Evolutionary conservation across 2,888 invertebrate species (phyloP).

Genomic region (Nephrotoma guestfalica): DNA sequence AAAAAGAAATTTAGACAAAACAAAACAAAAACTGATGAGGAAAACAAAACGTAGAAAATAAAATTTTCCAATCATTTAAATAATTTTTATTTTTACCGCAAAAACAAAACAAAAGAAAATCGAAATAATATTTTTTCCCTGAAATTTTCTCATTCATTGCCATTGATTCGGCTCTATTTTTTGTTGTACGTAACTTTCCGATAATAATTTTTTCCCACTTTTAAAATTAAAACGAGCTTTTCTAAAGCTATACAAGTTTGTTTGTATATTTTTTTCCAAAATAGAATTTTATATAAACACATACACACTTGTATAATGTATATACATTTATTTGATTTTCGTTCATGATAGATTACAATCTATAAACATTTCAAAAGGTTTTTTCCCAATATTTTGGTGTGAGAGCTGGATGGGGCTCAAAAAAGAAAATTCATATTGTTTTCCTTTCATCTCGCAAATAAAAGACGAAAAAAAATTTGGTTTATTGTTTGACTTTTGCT

Average conservation of each 20-base stretch:
- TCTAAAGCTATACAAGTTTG: background rate
- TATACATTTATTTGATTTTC: background rate
- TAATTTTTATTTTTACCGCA: background rate
- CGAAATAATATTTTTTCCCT: background rate
- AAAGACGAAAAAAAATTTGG: background rate
- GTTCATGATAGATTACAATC: background rate
- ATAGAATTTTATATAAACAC: background rate
- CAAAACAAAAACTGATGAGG: background rate
- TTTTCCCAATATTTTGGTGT: background rate
- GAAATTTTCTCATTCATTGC: background rate
- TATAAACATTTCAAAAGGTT: background rate
- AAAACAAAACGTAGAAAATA: background rate
- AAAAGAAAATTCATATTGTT: background rate
- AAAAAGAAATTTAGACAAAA: background rate
- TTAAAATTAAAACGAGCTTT: background rate
- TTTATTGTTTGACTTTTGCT: background rate
- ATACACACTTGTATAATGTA: background rate
- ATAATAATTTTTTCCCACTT: background rate
- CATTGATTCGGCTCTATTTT: background rate
- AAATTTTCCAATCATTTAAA: background rate
- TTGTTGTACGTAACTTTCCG: background rate
- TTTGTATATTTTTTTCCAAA: background rate
- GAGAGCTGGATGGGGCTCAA: background rate
- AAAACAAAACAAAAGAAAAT: background rate
- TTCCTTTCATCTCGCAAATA: background rate